phyloP scores from a whole-genome alignment of 2,113 vertebrate species.

The Alligator sinensis region DNA sequence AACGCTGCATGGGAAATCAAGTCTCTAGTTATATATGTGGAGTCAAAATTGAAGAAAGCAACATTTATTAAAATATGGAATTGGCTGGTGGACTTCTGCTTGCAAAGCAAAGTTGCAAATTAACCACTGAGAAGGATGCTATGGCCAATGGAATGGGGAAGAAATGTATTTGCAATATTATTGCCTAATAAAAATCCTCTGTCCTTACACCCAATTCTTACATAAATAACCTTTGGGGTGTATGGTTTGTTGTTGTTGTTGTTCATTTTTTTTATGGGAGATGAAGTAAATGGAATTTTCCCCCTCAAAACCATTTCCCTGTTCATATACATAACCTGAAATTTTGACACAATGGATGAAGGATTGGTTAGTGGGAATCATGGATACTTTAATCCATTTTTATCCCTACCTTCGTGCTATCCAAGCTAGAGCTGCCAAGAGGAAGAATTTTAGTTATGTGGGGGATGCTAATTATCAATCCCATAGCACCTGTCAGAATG shows the following conservation, averaged over 20 bases:
- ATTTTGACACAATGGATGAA: not conserved
- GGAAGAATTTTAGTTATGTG: too few relatives aligned
- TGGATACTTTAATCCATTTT: too few relatives aligned
- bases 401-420: too few relatives aligned
- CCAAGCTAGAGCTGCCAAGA: too few relatives aligned
- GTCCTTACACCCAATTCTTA: rapidly evolving
- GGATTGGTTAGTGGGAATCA: rapidly evolving
- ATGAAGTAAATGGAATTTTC: not conserved
- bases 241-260: too few relatives aligned
- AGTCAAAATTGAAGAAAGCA: not conserved
- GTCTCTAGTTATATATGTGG: not conserved
- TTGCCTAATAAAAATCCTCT: not conserved
- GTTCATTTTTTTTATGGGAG: too few relatives aligned
- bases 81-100: not conserved
- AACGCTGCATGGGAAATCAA: too few relatives aligned
- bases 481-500: too few relatives aligned
- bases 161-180: not conserved
- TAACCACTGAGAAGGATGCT: not conserved
- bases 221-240: not conserved
- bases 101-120: not conserved
- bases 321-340: not conserved
- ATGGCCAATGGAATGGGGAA: not conserved
- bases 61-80: not conserved
- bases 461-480: too few relatives aligned
- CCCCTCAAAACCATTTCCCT: not conserved